Evolutionary conservation across 2,113 vertebrate genomes (phyloP), one percentile per base, ranked within the genome.

Genomic region (Crotalus helleri): DNA sequence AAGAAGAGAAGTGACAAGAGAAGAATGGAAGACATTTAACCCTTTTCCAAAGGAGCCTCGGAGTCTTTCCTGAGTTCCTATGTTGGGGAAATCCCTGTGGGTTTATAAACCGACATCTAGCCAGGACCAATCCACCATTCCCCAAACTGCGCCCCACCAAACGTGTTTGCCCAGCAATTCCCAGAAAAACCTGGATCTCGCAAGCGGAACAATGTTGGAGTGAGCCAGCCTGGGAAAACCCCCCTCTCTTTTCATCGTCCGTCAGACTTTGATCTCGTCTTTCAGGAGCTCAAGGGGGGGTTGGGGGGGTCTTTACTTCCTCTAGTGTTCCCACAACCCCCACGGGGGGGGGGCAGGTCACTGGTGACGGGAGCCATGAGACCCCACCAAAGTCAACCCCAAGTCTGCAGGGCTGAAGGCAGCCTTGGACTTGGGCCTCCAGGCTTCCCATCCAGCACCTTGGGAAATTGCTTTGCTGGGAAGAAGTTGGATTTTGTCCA

Each of bases 61-160:
- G 33, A 19, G 33, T 81, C 33, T 81, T 19, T 19, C 15, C 69
- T 8, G 15, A 39, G 69, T 15, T 15, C 1, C 29, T 33, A 17
- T 13, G 2, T 1, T 8, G 69, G n/a, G n/a, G 5, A 8, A 8
- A 39, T 39, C 33, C 19, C 0, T 2, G 13, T 39, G 7, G 3
- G 15, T 39, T 39, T 7, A 39, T 19, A 39, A 81, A 6, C 15
- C 33, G 13, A 81, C 69, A 39, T 81, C 17, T 15, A 81, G 17
- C 69, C n/a, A 81, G 69, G 2, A 39, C 2, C n/a, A 17, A 74
- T 1, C 1, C n/a, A 13, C 69, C 69, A 4, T 81, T 81, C n/a
- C 15, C 29, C 33, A 8, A 15, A 0, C 17, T 81, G 69, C 2
- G 4, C 29, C 29, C 64, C 29, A 4, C 29, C 26, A n/a, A n/a